Base-by-base conservation (phyloP, 2,888 invertebrate species). In the Scaptomyza cyrtandrae region DNA sequence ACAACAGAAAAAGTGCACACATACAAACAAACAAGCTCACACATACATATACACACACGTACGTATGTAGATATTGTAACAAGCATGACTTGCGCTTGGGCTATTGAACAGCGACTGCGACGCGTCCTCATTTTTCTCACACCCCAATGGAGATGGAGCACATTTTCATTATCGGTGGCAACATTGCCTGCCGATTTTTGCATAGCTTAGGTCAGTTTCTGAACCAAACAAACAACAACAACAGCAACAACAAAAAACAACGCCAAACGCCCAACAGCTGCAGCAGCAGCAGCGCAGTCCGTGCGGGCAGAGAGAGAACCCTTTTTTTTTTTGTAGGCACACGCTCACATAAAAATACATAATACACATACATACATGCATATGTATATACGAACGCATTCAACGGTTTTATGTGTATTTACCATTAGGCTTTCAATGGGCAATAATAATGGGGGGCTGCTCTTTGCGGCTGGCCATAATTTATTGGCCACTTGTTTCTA, bases 401-500 rank as follows among this genome's bases (percentile, higher is more conserved):
- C 76, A 79, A 83, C 83, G 83, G 83, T 66, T 80, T 78, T 82
- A 86, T 83, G 80, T 75, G 86, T 88, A 88, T 83, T 88, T 88
- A 80, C 80, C 88, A 83, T 86, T 75, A 77, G 71, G 80, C 80
- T 70, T 77, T 74, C 88, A 83, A 79, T 79, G 88, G 86, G 80
- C 83, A 77, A 83, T 82, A 88, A 82, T 86, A 88, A 88, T 88
- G 86, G 61, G 70, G 73, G 78, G 64, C 76, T 57, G 61, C 73
- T 75, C 72, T 71, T 70, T 81, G 75, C 50, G 83, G 78, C 71
- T 77, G 80, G 62, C 78, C 87, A 86, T 88, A 84, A 84, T 84
- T 84, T 84, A 84, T 84, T 84, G 88, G 88, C 84, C 88, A 84
- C 86, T 84, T 84, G 84, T 84, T 88, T 71, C 85, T 86, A 86